phyloP scores from a whole-genome alignment of 2,113 vertebrate species.

The Melozone crissalis region DNA sequence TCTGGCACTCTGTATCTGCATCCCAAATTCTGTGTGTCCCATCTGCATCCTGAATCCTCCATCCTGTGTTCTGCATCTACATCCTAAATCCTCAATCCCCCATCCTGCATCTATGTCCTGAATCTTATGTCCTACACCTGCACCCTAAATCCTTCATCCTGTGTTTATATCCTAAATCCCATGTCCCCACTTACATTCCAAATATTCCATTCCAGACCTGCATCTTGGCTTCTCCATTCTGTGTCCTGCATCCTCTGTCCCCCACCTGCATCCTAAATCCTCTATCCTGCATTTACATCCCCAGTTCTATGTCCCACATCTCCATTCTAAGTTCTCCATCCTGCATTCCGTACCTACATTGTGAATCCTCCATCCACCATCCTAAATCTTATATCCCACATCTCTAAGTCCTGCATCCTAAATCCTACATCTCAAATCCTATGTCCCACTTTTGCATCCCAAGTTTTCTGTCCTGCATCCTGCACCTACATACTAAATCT shows the following conservation, averaged over 20 bases:
- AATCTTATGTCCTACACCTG: neutral
- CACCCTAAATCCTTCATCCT: neutral
- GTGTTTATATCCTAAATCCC: neutral
- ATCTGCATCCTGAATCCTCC: neutral
- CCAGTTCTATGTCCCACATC: neutral
- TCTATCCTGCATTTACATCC: neutral
- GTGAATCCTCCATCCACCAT: neutral
- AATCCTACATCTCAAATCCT: neutral
- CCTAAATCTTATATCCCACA: neutral
- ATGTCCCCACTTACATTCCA: neutral
- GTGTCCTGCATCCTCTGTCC: neutral
- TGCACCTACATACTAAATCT: neutral
- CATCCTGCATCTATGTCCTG: neutral
- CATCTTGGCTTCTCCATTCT: neutral
- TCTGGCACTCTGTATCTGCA: neutral
- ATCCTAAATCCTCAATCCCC: neutral
- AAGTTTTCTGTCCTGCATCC: neutral
- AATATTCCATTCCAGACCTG: neutral
- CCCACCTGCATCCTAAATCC: neutral
- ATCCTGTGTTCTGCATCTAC: neutral
- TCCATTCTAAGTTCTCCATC: neutral
- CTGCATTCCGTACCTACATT: neutral
- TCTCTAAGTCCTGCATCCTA: neutral
- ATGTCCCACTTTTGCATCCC: neutral
- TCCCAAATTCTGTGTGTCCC: neutral